These are phyloP conservation scores for Minunthozetes semirufus DNA, from an alignment of 2,888 invertebrate genomes.

Conservation along the genomic window DNA sequence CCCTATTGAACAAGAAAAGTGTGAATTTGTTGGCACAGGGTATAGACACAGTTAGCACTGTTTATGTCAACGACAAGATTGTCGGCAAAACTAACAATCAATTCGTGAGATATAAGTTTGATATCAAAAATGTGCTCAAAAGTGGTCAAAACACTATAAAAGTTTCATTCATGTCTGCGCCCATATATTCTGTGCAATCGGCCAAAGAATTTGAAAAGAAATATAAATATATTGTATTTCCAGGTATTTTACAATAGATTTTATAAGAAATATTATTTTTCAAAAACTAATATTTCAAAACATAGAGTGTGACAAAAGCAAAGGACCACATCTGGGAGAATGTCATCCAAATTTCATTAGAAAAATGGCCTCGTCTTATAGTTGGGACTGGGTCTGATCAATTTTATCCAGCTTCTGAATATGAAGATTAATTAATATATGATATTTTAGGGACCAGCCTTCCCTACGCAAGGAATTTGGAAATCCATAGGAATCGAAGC, in stretches of 20 bases:
- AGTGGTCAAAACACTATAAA: conserved; percentile 37
- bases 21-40: conserved; percentile 68
- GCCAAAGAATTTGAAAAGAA: background rate
- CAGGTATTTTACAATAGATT: background rate
- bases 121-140: conserved; percentile 56
- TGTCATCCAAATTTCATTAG: conserved; percentile 85
- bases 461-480: conserved; percentile 88
- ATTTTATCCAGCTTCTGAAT: background rate
- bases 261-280: too few relatives aligned
- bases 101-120: conserved; percentile 70
- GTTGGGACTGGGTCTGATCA: conserved; percentile 80
- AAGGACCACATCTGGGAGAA: conserved; percentile 52
- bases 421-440: background rate
- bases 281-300: too few relatives aligned
- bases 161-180: conserved; percentile 27
- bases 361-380: conserved; percentile 88
- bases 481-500: conserved; percentile 62
- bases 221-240: conserved; percentile 19
- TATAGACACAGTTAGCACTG: conserved; percentile 71
- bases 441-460: conserved; percentile 65
- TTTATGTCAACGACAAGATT: conserved; percentile 62
- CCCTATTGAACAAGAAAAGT: conserved; percentile 42
- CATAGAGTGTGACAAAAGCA: background rate
- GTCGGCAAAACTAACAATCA: conserved; percentile 69
- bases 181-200: background rate